These are phyloP conservation scores for Tenrec ecaudatus DNA, from an alignment of 2,113 vertebrate genomes.

Conservation along the genomic window DNA sequence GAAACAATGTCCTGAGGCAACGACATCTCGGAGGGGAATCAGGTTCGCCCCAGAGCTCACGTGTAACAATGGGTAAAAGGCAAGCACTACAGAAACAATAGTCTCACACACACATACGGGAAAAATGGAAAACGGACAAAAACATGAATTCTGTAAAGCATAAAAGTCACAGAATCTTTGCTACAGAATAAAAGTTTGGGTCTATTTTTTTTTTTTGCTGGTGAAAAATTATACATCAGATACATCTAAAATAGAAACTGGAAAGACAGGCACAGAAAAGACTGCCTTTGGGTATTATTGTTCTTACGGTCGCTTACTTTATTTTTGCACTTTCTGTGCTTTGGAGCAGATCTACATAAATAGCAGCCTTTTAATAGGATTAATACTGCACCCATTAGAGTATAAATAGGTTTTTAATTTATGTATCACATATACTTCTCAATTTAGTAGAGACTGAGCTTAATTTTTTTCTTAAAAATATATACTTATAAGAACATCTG, in stretches of 20 bases:
- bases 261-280: not conserved
- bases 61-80: not conserved
- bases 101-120: not conserved
- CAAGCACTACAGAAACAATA: not conserved
- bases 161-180: no score
- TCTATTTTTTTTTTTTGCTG: not conserved
- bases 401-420: not conserved
- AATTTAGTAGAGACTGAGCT: not conserved
- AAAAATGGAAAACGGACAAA: not conserved
- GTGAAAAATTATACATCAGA: conserved; percentile 48
- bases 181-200: no score
- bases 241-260: not conserved
- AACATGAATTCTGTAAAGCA: not conserved
- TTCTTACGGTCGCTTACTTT: not conserved
- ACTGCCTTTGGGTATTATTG: not conserved
- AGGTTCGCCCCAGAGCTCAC: not conserved
- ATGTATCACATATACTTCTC: not conserved
- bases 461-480: not conserved
- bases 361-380: not conserved
- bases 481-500: not conserved
- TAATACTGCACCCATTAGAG: not conserved
- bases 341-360: not conserved
- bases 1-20: not conserved
- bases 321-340: not conserved
- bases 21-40: not conserved